Evolutionary conservation across 2,888 invertebrate species (phyloP), one percentile per base, ranked within the genome.

Genomic region (Petrolisthes manimaculis): DNA sequence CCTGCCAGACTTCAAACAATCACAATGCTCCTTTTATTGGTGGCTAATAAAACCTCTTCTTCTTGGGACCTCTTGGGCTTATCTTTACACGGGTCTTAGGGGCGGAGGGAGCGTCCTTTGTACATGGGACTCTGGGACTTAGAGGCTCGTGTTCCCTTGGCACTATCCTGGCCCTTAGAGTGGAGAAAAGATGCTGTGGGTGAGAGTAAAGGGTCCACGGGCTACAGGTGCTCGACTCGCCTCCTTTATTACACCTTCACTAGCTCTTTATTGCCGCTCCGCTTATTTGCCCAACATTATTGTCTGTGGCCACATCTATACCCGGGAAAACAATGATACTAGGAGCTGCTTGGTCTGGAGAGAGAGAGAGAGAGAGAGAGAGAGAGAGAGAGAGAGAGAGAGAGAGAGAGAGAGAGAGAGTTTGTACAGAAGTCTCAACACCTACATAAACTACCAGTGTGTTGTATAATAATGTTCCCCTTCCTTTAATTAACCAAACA

Each of bases 1-100:
- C 67, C 87, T 83, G 83, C 87, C 83, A 87, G 55, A 71, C 79
- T 79, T 79, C 87, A 83, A 87, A 83, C 83, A 83, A 83, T 83
- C 87, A 87, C 87, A 87, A 87, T 87, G 77, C 87, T 79, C 71
- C 87, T 83, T 87, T 87, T 87, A 87, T 83, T 87, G 87, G 79
- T 69, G 79, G 83, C 83, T 87, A 87, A 87, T 87, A 87, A 87
- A 87, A 83, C 87, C 83, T 74, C 55, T 18, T 67, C 53, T 80
- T 5, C 56, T 69, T 9, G 78, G 80, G 74, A 18, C 21, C 51
- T 24, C 61, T 51, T 12, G 71, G 83, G 8, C 54, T 24, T 6
- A 71, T 56, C 67, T n/a, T 53, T 0, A 61, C 4, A 56, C 61
- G 14, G 61, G 51, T 3, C 21, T 53, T 12, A 55, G 81, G 71